Evolutionary conservation across 2,797 vertebrate species (phyloP).

Genomic region (Anableps anableps): DNA sequence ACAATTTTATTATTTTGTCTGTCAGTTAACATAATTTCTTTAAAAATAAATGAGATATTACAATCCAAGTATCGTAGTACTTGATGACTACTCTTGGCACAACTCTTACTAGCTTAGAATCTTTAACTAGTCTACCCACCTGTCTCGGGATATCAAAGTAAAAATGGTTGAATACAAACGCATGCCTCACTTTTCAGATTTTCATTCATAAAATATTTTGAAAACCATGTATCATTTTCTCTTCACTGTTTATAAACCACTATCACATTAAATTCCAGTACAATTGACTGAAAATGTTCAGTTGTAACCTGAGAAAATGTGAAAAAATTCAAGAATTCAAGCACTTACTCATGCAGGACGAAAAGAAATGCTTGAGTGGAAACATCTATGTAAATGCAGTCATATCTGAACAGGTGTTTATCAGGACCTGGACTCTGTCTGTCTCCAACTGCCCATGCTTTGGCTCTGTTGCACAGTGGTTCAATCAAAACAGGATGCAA

Average conservation of each 20-base stretch:
- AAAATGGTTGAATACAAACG: background rate
- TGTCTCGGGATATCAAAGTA: background rate
- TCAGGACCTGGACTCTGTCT: background rate
- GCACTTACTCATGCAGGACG: background rate
- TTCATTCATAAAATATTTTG: background rate
- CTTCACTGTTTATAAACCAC: background rate
- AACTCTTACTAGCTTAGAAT: background rate
- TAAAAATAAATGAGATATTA: background rate
- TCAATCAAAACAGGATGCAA: background rate
- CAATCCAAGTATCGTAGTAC: background rate
- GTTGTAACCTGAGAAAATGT: background rate
- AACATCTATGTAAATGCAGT: slow-evolving; percentile 3
- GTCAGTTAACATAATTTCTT: background rate
- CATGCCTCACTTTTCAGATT: background rate
- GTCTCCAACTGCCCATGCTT: background rate
- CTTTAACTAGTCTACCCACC: background rate
- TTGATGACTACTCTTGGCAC: background rate
- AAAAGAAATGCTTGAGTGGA: background rate
- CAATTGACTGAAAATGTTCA: background rate
- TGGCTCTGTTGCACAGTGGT: slow-evolving; percentile 2
- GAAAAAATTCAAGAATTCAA: background rate
- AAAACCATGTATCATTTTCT: background rate
- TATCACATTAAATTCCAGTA: background rate
- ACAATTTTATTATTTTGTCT: background rate
- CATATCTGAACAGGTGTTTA: background rate